These are phyloP conservation scores for Copidosoma aretas DNA, from an alignment of 2,888 invertebrate genomes.

Conservation along the genomic window DNA sequence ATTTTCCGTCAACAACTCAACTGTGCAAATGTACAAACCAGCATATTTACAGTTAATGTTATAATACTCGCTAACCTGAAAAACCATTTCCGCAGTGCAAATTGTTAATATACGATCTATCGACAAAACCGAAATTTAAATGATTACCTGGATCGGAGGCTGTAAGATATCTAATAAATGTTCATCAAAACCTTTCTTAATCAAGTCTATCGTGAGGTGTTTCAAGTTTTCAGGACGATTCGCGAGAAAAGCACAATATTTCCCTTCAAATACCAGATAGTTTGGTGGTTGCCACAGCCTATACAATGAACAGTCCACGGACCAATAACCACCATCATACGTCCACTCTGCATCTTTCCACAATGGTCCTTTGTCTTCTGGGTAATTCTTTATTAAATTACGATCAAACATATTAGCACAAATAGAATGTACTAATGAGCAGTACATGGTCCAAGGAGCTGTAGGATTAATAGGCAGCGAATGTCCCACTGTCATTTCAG, in stretches of 20 bases:
- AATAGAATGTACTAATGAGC: too few relatives aligned
- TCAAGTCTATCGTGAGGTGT: slow-evolving; percentile 63
- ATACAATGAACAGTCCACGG: slow-evolving; percentile 63
- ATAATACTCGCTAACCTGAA: too few relatives aligned
- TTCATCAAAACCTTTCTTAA: slow-evolving; percentile 57
- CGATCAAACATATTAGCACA: slow-evolving; percentile 61
- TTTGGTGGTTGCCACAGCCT: slow-evolving; percentile 58
- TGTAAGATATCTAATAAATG: slow-evolving; percentile 63
- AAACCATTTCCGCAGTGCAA: too few relatives aligned
- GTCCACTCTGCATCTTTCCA: slow-evolving; percentile 60
- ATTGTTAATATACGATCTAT: too few relatives aligned
- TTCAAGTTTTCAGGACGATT: slow-evolving; percentile 64
- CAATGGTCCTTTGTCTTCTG: slow-evolving; percentile 52
- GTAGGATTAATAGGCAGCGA: slow-evolving; percentile 51
- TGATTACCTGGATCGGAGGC: slow-evolving; percentile 65
- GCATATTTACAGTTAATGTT: slow-evolving; percentile 54
- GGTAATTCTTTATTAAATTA: slow-evolving; percentile 66
- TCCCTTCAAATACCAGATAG: slow-evolving; percentile 60
- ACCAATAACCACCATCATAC: slow-evolving; percentile 63
- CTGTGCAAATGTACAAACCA: slow-evolving; percentile 48
- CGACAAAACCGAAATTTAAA: background rate
- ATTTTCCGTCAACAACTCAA: slow-evolving; percentile 44
- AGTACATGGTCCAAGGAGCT: slow-evolving; percentile 62
- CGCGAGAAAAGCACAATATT: slow-evolving; percentile 65
- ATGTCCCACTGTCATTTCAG: slow-evolving; percentile 49